Base-by-base conservation (phyloP, 1,140 invertebrate species). In the Drosophila pectinifera region DNA sequence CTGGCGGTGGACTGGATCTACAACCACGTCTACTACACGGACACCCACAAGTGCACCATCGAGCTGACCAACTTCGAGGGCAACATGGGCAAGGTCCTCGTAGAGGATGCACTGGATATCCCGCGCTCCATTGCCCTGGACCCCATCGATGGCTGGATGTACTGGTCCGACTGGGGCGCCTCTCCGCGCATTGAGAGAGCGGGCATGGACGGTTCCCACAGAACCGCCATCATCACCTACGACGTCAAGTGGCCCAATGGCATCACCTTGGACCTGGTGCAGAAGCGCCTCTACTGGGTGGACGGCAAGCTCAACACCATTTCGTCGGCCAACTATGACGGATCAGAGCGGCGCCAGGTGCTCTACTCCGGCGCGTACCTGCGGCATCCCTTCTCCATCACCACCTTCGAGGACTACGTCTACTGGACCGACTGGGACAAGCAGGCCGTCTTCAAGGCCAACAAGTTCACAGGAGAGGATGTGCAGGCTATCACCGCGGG, bases 381-480 rank as follows among this genome's bases (percentile, higher is more conserved):
- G 10, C 94, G 96, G 36, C 98, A 99, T 94, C 98, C 98, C 1
- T 98, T 98, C 93, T 97, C 96, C 22, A 97, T 98, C 61, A 97
- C 96, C 45, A 97, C 97, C 3, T 98, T 98, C 86, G 97, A 98
- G 91, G 98, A 99, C 92, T 96, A 95, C 92, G 94, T 99, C 8
- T 99, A 98, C 93, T 99, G 98, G 98, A 98, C 97, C 7, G 98
- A 99, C 93, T 99, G 98, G 98, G 96, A 98, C 82, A 97, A 97
- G 86, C 96, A 98, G 75, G 96, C 97, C 1, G 97, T 99, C 45
- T 97, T 96, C 91, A 96, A 96, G 88, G 97, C 97, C 0, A 98
- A 99, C 93, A 99, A 99, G 93, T 99, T 98, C 91, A 98, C 95
- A 59, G 98, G 97, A 4, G 94, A 96, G 73, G 95, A 96, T 76